These are phyloP conservation scores for Epinephelus malabaricus DNA, from an alignment of 2,797 vertebrate species.

Conservation along the genomic window DNA sequence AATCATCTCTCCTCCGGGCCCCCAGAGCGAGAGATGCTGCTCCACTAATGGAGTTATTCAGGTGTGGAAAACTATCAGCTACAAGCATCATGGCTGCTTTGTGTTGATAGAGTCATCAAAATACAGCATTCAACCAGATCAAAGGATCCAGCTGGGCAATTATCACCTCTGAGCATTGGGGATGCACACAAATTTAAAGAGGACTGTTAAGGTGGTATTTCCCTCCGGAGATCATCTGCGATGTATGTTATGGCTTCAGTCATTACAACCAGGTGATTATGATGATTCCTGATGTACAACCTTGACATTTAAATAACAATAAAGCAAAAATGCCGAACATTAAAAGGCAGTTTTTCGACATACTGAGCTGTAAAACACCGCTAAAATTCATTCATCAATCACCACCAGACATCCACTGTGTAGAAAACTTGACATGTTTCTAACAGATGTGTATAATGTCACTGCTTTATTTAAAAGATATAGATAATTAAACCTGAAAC, in stretches of 20 bases:
- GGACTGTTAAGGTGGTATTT: slow-evolving; percentile 9
- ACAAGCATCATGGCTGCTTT: slow-evolving; percentile 23
- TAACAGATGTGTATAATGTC: background rate
- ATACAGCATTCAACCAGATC: slow-evolving; percentile 43
- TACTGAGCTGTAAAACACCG: background rate
- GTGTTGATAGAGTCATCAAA: slow-evolving; percentile 52
- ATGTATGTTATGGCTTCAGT: background rate
- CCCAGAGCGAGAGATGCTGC: slow-evolving; percentile 10
- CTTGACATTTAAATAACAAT: slow-evolving; percentile 10
- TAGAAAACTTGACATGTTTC: background rate
- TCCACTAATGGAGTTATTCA: slow-evolving; percentile 54
- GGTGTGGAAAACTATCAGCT: slow-evolving; percentile 44
- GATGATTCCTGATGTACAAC: background rate
- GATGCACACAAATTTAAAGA: slow-evolving; percentile 23
- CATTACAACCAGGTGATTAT: background rate
- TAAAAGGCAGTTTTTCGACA: background rate
- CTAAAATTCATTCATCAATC: slow-evolving; percentile 8
- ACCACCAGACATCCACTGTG: background rate
- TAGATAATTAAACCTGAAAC: background rate
- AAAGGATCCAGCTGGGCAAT: slow-evolving; percentile 43
- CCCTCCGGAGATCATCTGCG: slow-evolving; percentile 15
- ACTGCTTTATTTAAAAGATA: background rate
- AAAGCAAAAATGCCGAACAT: background rate
- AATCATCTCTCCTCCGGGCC: slow-evolving; percentile 36
- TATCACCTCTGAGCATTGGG: slow-evolving; percentile 36